Evolutionary conservation across 1,140 invertebrate species (phyloP), one percentile per base, ranked within the genome.

Genomic region (Halyomorpha halys): DNA sequence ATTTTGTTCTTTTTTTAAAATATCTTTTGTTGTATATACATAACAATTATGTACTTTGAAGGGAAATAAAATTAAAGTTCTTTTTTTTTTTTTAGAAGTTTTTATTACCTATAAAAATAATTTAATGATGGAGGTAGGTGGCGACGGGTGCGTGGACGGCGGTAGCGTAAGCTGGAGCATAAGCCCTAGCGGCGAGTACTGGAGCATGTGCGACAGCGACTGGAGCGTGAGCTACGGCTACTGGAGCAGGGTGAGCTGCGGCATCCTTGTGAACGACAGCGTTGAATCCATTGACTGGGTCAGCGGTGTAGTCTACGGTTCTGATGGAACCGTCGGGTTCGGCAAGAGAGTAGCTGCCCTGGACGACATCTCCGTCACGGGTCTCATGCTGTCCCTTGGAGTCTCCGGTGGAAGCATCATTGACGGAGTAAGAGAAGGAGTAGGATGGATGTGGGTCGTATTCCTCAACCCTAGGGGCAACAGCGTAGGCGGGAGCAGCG

Each of bases 251-350:
- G 23, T 18, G 30, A 8, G 59, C 44, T 5, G 30, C 27, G 5
- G 53, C 53, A 11, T 53, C 30, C 68, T 76, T 79, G 72, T 80
- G 77, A 1, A 81, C 80, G 18, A 81, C 75, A 0, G 80, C 80
- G 69, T 81, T 81, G 73, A 82, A 82, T 0, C 80, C 80, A 70
- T 79, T 78, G 59, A 80, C 79, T 66, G 80, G 76, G 70, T 82
- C 81, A 0, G 81, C 78, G 67, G 79, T 77, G 73, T 83, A 83
- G 70, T 80, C 76, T 2, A 81, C 81, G 21, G 79, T 76, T 39
- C 81, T 75, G 67, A 78, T 78, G 18, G 80, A 81, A 15, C 81
- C 81, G 70, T 83, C 81, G 0, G 80, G 78, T 67, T 81, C 80
- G 9, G 79, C 69, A 14, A 81, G 71, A 0, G 78, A 78, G 72